phyloP scores from a whole-genome alignment of 2,888 invertebrate species.

The Epinotia ramella region DNA sequence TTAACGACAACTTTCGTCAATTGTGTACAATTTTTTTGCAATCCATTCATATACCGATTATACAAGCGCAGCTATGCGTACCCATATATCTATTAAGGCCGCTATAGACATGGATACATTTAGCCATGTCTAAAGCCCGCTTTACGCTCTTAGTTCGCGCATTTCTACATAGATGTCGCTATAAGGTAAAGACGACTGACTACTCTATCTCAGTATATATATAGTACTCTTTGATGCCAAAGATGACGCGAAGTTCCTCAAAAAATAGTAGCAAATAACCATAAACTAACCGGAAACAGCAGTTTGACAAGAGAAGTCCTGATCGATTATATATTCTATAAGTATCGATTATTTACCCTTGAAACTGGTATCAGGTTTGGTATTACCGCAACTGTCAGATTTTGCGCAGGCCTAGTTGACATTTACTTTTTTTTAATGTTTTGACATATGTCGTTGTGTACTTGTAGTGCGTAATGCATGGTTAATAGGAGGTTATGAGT shows the following conservation, averaged over 20 bases:
- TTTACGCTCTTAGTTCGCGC: no score
- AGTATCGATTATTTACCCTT: not conserved
- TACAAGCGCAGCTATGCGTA: no score
- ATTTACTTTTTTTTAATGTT: slow-evolving; percentile 6
- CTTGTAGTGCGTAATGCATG: slow-evolving; percentile 22
- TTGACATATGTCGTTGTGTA: not conserved
- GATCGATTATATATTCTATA: not conserved
- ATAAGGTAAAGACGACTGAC: no score
- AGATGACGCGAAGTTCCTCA: slow-evolving; percentile 12
- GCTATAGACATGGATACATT: no score
- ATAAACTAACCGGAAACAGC: slow-evolving; percentile 81
- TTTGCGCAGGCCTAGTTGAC: not conserved
- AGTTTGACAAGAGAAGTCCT: not conserved
- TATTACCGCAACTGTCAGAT: slow-evolving; percentile 2
- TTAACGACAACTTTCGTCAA: no score
- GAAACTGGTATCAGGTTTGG: slow-evolving; percentile 15
- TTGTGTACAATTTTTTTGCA: no score
- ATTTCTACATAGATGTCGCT: no score
- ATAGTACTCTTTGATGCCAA: no score
- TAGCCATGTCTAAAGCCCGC: no score
- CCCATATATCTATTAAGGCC: no score
- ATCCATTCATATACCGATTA: no score
- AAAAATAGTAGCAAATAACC: slow-evolving; percentile 20
- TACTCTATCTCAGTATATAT: no score
- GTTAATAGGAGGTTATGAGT: slow-evolving; percentile 45